Conservation (phyloP, 1,140 invertebrate genomes). For the Drosophila pseudoobscura region DNA sequence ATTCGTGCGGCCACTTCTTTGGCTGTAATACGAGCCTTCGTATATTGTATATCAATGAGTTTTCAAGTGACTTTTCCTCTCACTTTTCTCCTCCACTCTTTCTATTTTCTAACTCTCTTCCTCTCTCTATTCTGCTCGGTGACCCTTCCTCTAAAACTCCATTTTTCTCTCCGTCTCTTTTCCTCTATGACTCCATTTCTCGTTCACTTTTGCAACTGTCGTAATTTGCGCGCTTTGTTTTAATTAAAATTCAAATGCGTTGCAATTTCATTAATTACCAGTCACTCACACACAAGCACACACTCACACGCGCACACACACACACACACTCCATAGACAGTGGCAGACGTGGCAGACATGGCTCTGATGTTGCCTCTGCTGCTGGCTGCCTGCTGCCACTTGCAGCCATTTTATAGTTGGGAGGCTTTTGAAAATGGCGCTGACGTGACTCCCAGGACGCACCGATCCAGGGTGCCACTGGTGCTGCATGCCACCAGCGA, state of each 20-base stretch:
- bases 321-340: constrained; percentile 11
- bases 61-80: too few relatives aligned
- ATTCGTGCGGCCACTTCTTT: too few relatives aligned
- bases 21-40: too few relatives aligned
- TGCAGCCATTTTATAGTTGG: constrained; percentile 72
- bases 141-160: neutral
- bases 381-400: constrained; percentile 46
- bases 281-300: constrained; percentile 27
- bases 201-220: constrained; percentile 23
- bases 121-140: neutral
- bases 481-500: constrained; percentile 63
- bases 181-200: neutral
- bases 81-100: too few relatives aligned
- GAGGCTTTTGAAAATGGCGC: constrained; percentile 75
- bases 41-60: too few relatives aligned
- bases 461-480: neutral
- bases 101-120: constrained; percentile 4
- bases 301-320: constrained; percentile 16
- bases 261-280: constrained; percentile 82
- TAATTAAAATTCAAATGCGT: constrained; percentile 83
- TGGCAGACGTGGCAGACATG: constrained; percentile 23
- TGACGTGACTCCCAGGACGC: constrained; percentile 52
- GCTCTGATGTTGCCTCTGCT: constrained; percentile 3
- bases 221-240: constrained; percentile 79
- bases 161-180: neutral